Evolutionary conservation across 2,113 vertebrate genomes (phyloP), one percentile per base, ranked within the genome.

Genomic region (Turdus rufiventris): DNA sequence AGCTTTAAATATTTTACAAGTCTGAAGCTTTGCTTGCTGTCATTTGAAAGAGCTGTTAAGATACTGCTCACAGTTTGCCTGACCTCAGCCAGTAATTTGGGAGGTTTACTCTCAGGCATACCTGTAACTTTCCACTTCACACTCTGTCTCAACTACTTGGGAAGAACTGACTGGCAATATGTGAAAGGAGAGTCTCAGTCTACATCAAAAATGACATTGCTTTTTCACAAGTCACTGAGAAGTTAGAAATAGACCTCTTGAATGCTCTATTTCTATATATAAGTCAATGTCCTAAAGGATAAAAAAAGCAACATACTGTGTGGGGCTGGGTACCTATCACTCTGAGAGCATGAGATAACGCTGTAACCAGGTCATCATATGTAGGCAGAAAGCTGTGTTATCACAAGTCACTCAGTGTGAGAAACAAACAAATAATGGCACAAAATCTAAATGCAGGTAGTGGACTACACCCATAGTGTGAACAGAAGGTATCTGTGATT

Each of bases 81-180:
- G 96, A 97, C 94, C 93, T 97, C 93, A 95, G 84, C 71, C 84
- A 90, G 66, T 96, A 89, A 96, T 96, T 97, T 95, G 73, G 63
- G 91, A 94, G 94, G 80, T 96, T 97, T 91, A 66, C 96, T 97
- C 96, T 88, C 93, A 71, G 95, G 94, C 95, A 97, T 97, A 93
- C 97, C 94, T 96, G 98, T 98, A 98, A 97, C 94, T 98, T 98
- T 98, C 98, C 98, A 98, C 96, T 97, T 94, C 71, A 80, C 70
- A n/a, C 62, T 88, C 82, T 33, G 71, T 33, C 66, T 88, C 67
- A 95, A 63, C 88, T 81, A 79, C 72, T 85, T 82, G 72, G 60
- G 80, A 85, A 83, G 85, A 68, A 76, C 6, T 2, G 4, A 85
- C 36, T 18, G 28, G 31, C 62, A 85, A 82, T 60, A 88, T 71